These are phyloP conservation scores for Drosophila monieri DNA, from an alignment of 2,888 invertebrate genomes.

Conservation along the genomic window DNA sequence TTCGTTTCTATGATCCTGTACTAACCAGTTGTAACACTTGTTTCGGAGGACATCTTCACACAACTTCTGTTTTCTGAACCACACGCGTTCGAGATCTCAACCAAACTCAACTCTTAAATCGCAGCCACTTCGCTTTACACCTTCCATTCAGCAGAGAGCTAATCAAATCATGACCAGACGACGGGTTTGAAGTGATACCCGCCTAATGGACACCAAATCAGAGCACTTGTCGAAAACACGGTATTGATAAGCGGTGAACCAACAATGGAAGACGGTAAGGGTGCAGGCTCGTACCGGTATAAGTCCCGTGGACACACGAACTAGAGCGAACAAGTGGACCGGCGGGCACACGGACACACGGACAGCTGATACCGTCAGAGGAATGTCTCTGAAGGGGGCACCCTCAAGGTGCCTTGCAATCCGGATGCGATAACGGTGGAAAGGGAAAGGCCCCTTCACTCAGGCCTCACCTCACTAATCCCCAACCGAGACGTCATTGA, in stretches of 20 bases:
- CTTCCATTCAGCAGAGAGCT: constrained; percentile 36
- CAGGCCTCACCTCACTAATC: background rate
- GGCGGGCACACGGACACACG: background rate
- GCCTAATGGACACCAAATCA: constrained; percentile 49
- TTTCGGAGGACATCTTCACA: constrained; percentile 57
- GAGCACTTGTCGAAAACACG: constrained; percentile 36
- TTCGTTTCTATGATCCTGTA: background rate
- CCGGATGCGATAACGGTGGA: constrained; percentile 30
- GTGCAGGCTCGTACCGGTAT: constrained; percentile 8
- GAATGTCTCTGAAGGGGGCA: background rate
- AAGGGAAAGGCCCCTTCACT: constrained; percentile 30
- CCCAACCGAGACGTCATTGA: constrained; percentile 18
- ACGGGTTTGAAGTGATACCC: constrained; percentile 30
- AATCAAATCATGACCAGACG: constrained; percentile 26
- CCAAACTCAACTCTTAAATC: constrained; percentile 46
- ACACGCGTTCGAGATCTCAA: constrained; percentile 26
- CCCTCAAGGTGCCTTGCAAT: constrained; percentile 5
- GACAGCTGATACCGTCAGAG: constrained; percentile 21
- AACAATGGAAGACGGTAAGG: constrained; percentile 7
- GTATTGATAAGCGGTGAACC: constrained; percentile 32
- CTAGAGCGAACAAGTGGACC: background rate
- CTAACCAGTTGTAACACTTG: constrained; percentile 59
- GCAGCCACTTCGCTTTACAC: constrained; percentile 49
- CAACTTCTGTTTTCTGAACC: constrained; percentile 26
- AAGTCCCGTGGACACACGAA: background rate